phyloP scores from a whole-genome alignment of 2,113 vertebrate species.

The Sturnira hondurensis region DNA sequence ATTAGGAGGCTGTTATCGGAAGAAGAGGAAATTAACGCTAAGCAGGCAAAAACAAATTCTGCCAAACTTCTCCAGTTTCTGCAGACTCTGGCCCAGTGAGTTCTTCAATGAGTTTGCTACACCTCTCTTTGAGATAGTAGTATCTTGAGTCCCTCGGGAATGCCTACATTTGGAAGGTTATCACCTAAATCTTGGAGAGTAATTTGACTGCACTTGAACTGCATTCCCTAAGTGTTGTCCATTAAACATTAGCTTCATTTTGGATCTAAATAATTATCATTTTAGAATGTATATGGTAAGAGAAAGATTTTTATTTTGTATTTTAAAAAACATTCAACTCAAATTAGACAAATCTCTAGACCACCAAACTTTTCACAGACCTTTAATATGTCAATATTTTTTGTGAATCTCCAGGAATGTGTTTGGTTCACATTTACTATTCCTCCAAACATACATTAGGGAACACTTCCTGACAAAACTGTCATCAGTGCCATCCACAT shows the following conservation, averaged over 20 bases:
- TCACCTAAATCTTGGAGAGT: neutral
- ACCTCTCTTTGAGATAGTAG: neutral
- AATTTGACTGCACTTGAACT: neutral
- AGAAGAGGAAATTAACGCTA: neutral
- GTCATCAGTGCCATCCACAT: neutral
- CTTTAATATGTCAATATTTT: conserved; percentile 40
- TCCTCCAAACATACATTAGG: neutral
- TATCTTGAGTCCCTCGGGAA: neutral
- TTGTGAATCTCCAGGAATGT: neutral
- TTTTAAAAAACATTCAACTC: conserved; percentile 3
- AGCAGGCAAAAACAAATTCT: neutral
- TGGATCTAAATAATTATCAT: conserved; percentile 27
- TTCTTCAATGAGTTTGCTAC: neutral
- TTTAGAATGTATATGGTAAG: neutral
- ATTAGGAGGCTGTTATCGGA: neutral
- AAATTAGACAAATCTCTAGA: conserved; percentile 39
- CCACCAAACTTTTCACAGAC: neutral
- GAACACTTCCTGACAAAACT: neutral
- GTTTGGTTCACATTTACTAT: neutral
- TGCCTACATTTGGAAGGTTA: neutral
- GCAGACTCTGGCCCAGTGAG: neutral
- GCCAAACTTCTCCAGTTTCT: neutral
- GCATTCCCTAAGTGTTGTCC: neutral
- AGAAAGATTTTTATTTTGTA: neutral
- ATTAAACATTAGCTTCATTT: neutral